These are phyloP conservation scores for Symphodus melops DNA, from an alignment of 2,113 vertebrate species.

Conservation along the genomic window DNA sequence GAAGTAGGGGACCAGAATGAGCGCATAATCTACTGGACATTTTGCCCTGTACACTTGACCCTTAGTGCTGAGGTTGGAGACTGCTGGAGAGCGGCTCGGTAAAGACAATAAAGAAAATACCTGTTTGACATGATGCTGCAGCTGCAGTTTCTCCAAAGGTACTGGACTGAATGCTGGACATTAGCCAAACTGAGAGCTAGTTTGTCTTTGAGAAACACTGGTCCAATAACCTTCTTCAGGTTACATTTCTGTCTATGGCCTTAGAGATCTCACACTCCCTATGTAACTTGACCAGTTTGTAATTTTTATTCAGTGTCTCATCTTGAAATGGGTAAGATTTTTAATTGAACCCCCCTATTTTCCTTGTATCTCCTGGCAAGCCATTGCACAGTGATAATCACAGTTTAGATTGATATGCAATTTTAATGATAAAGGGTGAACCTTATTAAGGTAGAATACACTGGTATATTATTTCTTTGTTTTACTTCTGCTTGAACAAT, in stretches of 20 bases:
- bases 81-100: background rate
- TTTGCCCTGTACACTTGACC: conserved; percentile 3
- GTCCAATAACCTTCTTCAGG: conserved; percentile 56
- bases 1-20: conserved; percentile 16
- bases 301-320: conserved; percentile 52
- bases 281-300: conserved; percentile 37
- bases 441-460: conserved; percentile 81
- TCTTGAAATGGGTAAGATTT: conserved; percentile 30
- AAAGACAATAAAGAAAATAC: conserved; percentile 38
- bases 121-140: conserved; percentile 53
- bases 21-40: conserved; percentile 26
- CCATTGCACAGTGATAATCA: conserved; percentile 79
- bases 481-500: conserved; percentile 82
- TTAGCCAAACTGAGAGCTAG: conserved; percentile 38
- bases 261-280: conserved; percentile 52
- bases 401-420: conserved; percentile 81
- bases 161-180: conserved; percentile 48
- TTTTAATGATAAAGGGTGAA: conserved; percentile 50
- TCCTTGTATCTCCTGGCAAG: conserved; percentile 65
- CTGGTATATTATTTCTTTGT: conserved; percentile 78
- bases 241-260: conserved; percentile 65
- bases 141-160: conserved; percentile 58
- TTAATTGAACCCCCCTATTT: conserved; percentile 1
- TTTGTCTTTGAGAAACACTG: conserved; percentile 53
- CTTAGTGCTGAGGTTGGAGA: conserved; percentile 5